These are phyloP conservation scores for Barbus barbus DNA, from an alignment of 2,113 vertebrate genomes.

Conservation along the genomic window DNA sequence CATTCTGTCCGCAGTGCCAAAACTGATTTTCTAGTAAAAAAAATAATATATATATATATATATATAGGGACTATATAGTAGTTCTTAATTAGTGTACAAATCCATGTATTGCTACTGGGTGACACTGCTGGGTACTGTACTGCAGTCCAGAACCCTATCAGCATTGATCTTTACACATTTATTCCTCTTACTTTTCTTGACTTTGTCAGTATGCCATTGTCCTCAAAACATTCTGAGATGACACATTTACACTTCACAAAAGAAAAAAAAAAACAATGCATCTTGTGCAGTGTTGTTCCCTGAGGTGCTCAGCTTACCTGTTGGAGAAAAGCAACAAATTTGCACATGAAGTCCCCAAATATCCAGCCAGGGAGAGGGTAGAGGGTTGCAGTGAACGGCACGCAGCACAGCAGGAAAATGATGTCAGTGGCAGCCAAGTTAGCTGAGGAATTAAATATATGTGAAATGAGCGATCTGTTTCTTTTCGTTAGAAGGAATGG, in stretches of 20 bases:
- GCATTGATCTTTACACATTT: neutral
- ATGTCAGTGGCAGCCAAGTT: constrained; percentile 84
- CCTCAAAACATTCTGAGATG: neutral
- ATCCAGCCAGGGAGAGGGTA: constrained; percentile 84
- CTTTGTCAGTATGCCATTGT: neutral
- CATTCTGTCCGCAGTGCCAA: neutral
- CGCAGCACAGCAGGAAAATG: constrained; percentile 83
- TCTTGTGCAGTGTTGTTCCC: neutral
- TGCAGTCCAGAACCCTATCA: neutral
- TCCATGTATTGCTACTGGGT: constrained; percentile 15
- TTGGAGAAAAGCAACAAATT: constrained; percentile 82
- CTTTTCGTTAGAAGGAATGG: neutral
- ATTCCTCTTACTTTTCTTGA: neutral
- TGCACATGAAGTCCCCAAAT: constrained; percentile 85
- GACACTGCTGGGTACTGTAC: neutral
- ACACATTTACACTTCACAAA: constrained; percentile 12
- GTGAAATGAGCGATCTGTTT: neutral
- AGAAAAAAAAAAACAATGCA: neutral
- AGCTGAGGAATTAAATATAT: constrained; percentile 61
- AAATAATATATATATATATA: no score
- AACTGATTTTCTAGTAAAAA: neutral
- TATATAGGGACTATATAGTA: neutral
- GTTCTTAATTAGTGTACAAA: neutral
- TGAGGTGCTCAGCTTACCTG: constrained; percentile 69
- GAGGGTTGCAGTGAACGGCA: constrained; percentile 82